Evolutionary conservation across 2,888 invertebrate species (phyloP), one percentile per base, ranked within the genome.

Genomic region (Zonitis immaculata): DNA sequence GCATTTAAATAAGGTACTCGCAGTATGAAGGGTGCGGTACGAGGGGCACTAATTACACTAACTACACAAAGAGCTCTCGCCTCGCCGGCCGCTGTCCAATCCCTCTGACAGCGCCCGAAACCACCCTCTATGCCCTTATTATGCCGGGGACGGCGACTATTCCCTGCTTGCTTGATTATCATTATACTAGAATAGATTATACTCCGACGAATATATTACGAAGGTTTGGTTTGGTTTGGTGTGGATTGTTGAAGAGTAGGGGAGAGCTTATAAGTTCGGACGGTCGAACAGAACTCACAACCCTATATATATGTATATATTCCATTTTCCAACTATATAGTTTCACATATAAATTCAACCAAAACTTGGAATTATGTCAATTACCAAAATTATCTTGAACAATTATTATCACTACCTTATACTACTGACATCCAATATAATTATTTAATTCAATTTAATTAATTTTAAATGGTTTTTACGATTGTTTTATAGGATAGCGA

Each of bases 1-100:
- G 85, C 87, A 88, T 88, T 87, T 88, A 88, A 88, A 88, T 88
- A 88, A 88, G 87, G 86, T 76, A 75, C 73, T 75, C 72, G 68
- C 63, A 62, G 59, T 62, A 57, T 65, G 59, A 65, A 67, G 63
- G 64, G 63, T 62, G 65, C 64, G 62, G 68, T 57, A 58, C 59
- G 67, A 64, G 65, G 68, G 68, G 73, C 74, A 75, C 76, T 77
- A 77, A 77, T 77, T 77, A 77, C 76, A 76, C 77, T 76, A 77
- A 77, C 77, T 77, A 77, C 75, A 77, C 76, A 77, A 77, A 75
- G 75, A 75, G 76, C 76, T 75, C 75, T 76, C 73, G 73, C 74
- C 72, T 73, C 73, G 74, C 75, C 72, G 74, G 73, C 74, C 76
- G 74, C 72, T 73, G 72, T 70, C 71, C 73, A 67, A 68, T 66